phyloP scores from a whole-genome alignment of 2,113 vertebrate species.

The Lanius ludovicianus region DNA sequence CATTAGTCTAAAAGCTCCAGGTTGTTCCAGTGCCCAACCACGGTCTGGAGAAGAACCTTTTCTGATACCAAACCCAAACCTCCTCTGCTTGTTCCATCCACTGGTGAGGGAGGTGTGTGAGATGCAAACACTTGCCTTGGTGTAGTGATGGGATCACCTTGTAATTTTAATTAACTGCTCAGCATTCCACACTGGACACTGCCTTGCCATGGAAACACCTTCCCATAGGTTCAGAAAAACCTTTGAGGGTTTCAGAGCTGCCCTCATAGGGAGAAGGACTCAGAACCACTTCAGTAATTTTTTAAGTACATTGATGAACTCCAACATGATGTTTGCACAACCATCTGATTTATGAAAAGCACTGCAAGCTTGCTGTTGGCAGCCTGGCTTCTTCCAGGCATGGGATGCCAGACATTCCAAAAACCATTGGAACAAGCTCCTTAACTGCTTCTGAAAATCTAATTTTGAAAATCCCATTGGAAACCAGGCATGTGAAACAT shows the following conservation, averaged over 20 bases:
- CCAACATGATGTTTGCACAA: background rate
- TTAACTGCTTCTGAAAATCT: slow-evolving; percentile 1
- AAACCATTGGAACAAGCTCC: background rate
- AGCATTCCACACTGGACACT: background rate
- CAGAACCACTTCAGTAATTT: background rate
- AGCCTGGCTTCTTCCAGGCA: background rate
- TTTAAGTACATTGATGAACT: background rate
- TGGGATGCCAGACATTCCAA: background rate
- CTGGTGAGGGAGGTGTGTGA: background rate
- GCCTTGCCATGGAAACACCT: background rate
- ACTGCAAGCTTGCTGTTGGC: background rate
- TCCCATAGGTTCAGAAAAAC: background rate
- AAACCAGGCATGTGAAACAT: background rate
- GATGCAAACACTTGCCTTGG: background rate
- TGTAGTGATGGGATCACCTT: background rate
- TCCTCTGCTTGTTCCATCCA: background rate
- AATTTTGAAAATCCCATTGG: background rate
- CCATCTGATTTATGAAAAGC: background rate
- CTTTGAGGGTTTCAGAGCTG: background rate
- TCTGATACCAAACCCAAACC: background rate
- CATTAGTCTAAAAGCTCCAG: background rate
- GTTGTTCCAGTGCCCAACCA: background rate
- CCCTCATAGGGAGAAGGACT: background rate
- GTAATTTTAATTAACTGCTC: background rate
- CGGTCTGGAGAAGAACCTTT: background rate